Evolutionary conservation across 2,113 vertebrate species (phyloP), one percentile per base, ranked within the genome.

Genomic region (Electrona antarctica): DNA sequence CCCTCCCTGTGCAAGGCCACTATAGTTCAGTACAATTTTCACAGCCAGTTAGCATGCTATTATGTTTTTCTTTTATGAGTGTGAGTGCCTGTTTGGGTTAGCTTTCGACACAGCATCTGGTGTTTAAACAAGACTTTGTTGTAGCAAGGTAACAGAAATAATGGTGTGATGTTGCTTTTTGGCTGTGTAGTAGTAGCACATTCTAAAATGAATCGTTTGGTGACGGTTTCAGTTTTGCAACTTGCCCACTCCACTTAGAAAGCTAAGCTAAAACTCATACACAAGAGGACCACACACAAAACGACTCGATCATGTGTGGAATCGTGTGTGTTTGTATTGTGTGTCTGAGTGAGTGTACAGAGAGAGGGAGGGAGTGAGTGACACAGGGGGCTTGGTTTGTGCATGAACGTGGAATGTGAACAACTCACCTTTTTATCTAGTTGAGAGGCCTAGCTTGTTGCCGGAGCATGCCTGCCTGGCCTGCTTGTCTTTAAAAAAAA

Each of bases 351-450:
- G 70, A 68, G 60, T 61, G 66, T 64, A 52, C 76, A 78, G 52
- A 64, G 29, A 14, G 45, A 60, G 55, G 14, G 45, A 14, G 29
- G 41, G 54, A 56, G 59, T 33, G 64, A 64, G 62, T 82, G 84
- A 88, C 85, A 85, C 71, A 14, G 60, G 85, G 79, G 84, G 89
- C 88, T 91, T 88, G 80, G 91, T 92, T 92, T 87, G 86, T 91
- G 91, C 91, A 90, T 88, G 87, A 91, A 91, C 72, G 85, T 91
- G 90, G 92, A 93, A 92, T 93, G 91, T 89, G 88, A 90, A 86
- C 87, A 86, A 87, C 90, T 91, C 87, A 91, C 88, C 84, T 89
- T 91, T 88, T 87, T 81, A 85, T 85, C 76, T 88, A 76, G 74
- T 10, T 76, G 79, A 76, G 89, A 87, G 84, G 86, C 83, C 85